These are phyloP conservation scores for Tinea pellionella DNA, from an alignment of 2,888 invertebrate genomes.

Conservation along the genomic window DNA sequence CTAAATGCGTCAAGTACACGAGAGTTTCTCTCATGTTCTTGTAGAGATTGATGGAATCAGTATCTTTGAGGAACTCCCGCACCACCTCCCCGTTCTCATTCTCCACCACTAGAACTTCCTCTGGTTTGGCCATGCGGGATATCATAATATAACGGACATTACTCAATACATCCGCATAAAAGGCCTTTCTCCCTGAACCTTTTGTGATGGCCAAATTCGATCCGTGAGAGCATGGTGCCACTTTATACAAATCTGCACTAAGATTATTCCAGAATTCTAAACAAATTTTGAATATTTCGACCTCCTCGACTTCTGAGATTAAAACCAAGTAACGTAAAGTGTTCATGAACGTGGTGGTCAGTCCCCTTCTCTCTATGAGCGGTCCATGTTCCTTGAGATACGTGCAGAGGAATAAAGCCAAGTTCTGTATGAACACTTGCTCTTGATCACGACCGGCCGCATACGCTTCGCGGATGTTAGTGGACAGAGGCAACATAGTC, in stretches of 20 bases:
- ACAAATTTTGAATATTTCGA: constrained; percentile 99
- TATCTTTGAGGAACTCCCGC: constrained; percentile 99
- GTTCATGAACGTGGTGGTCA: constrained; percentile 81
- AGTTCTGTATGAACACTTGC: constrained; percentile 98
- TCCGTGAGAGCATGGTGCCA: constrained; percentile 76
- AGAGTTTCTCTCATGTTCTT: constrained; percentile 99
- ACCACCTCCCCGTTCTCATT: constrained; percentile 99
- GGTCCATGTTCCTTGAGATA: constrained; percentile 96
- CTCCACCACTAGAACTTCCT: constrained; percentile 99
- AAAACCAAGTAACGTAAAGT: constrained; percentile 88
- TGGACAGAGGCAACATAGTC: constrained; percentile 89
- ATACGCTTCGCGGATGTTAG: constrained; percentile 95
- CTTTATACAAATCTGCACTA: constrained; percentile 91
- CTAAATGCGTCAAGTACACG: constrained; percentile 98
- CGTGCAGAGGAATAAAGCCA: constrained; percentile 96
- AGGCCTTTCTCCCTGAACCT: constrained; percentile 72
- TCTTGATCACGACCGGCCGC: constrained; percentile 94
- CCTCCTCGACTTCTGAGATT: constrained; percentile 98
- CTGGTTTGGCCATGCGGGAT: constrained; percentile 99
- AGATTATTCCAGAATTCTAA: constrained; percentile 98
- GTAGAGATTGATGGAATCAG: constrained; percentile 98
- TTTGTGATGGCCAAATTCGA: constrained; percentile 45
- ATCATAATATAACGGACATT: constrained; percentile 98
- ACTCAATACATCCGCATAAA: constrained; percentile 85
- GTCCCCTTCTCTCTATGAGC: constrained; percentile 84